phyloP scores from a whole-genome alignment of 2,888 invertebrate species.

The Synanthedon tipuliformis region DNA sequence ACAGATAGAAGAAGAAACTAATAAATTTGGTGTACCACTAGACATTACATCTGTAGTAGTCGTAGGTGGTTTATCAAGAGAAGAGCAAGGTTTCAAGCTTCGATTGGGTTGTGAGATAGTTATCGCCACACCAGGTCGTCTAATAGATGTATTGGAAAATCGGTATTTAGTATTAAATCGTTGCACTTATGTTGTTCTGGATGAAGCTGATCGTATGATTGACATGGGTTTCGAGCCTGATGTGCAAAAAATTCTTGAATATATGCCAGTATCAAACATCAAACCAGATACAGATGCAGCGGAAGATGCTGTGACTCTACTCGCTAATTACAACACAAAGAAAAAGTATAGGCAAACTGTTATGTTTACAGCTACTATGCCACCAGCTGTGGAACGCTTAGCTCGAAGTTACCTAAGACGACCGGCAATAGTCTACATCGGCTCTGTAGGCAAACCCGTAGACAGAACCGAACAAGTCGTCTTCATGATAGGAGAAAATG shows the following conservation, averaged over 20 bases:
- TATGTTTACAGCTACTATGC: constrained; percentile 99
- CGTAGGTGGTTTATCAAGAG: constrained; percentile 97
- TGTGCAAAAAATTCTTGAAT: constrained; percentile 97
- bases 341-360: constrained; percentile 99
- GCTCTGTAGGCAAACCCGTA: constrained; percentile 95
- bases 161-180: constrained; percentile 95
- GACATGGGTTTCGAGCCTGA: constrained; percentile 99
- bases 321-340: constrained; percentile 94
- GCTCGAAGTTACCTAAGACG: constrained; percentile 94
- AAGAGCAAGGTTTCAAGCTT: constrained; percentile 97
- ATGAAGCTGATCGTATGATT: constrained; percentile 99
- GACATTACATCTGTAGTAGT: constrained; percentile 95
- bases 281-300: constrained; percentile 99
- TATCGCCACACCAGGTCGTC: constrained; percentile 98
- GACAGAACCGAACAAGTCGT: constrained; percentile 98
- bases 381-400: constrained; percentile 95
- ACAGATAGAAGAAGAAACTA: constrained; percentile 99
- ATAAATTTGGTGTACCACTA: constrained; percentile 94
- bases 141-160: constrained; percentile 98
- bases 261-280: constrained; percentile 97
- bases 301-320: constrained; percentile 89
- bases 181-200: constrained; percentile 97
- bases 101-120: constrained; percentile 99
- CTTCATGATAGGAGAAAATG: constrained; percentile 93
- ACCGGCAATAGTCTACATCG: constrained; percentile 98